Evolutionary conservation across 2,113 vertebrate genomes (phyloP), one percentile per base, ranked within the genome.

Genomic region (Anoura caudifer): DNA sequence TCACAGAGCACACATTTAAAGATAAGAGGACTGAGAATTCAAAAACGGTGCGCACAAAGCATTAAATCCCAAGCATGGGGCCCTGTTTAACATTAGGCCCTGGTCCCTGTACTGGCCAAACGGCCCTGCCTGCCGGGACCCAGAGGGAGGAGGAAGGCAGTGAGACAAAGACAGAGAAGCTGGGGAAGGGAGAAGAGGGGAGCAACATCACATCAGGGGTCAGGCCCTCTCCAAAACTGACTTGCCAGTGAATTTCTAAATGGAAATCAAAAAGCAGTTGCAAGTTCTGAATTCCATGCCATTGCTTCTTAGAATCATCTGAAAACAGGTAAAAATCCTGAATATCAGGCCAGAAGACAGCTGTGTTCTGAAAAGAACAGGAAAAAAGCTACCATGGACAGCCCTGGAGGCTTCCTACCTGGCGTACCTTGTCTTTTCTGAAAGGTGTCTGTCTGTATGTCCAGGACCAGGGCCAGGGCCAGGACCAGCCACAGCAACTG

Each of bases 401-500:
- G 26, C 61, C 33, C 22, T 19, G 19, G n/a, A 17, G 15, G 16
- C 45, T 22, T 17, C 83, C 45, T 16, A 31, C 41, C 38, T 0
- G 0, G 31, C 5, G 73, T 7, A 14, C 22, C 52, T 16, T 3
- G 0, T 33, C n/a, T 61, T 33, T 61, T 43, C 61, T 33, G 36
- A 41, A 61, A 89, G 45, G 45, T 8, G 56, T n/a, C 15, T 8
- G 56, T n/a, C 15, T 22, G 3, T 16, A 9, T 11, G 26, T 28
- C 28, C 77, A 16, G 16, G 14, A 17, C 24, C 1, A 2, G 47
- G 7, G 2, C 0, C 47, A 3, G 47, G 7, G 1, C 0, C 50
- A 11, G 22, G 91, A 22, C 61, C 36, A 6, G 72, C 47, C 16
- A 0, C 45, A 26, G 3, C 7, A 15, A 8, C 61, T 13, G 20